A percentile compares a stretch with the other conserved stretches of the same genome.
These are phyloP conservation scores for Halictus rubicundus DNA, from an alignment of 1,140 invertebrate species.

Conservation along the genomic window DNA sequence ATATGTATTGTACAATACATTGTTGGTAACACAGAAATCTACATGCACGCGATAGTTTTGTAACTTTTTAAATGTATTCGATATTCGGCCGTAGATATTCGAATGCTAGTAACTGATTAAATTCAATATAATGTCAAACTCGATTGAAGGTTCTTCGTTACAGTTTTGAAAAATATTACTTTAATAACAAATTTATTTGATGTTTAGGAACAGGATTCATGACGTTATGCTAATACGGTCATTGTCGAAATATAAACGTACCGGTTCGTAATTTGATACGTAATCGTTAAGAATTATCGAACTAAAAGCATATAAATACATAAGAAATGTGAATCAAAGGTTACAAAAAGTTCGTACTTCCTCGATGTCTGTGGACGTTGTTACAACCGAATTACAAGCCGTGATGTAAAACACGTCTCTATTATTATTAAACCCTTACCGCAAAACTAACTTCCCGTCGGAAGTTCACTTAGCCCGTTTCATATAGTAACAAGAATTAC, in stretches of 20 bases:
- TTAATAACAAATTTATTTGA: constrained; percentile 42
- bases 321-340: neutral
- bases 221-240: constrained; percentile 15
- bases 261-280: constrained; percentile 1
- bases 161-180: neutral
- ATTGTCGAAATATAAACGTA: constrained; percentile 17
- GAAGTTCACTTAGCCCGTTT: neutral
- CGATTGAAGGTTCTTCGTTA: neutral
- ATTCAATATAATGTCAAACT: neutral
- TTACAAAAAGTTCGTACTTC: neutral
- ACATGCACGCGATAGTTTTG: no score
- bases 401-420: neutral
- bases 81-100: no score
- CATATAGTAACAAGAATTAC: neutral
- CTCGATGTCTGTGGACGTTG: neutral
- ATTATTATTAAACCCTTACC: neutral
- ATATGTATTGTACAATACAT: no score
- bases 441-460: neutral
- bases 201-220: constrained; percentile 40
- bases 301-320: constrained; percentile 12
- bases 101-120: no score
- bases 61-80: no score
- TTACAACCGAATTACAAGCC: constrained; percentile 12
- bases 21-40: no score
- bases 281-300: constrained; percentile 19